Evolutionary conservation across 2,888 invertebrate genomes (phyloP).

Genomic region (Luperina testacea): DNA sequence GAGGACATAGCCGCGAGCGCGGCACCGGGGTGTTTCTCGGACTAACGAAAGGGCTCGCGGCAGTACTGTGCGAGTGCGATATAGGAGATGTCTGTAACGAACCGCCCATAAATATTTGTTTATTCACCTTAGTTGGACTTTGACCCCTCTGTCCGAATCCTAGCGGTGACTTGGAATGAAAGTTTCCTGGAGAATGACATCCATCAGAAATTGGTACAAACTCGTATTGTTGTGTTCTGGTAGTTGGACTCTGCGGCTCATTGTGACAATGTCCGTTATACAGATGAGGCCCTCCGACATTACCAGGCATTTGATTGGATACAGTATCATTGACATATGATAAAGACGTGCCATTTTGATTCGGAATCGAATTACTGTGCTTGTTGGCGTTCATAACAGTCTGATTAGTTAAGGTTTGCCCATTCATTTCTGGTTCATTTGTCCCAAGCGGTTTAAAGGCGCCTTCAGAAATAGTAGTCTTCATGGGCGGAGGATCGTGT

Average conservation of each 20-base stretch:
- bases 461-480: slow-evolving; percentile 76
- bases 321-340: slow-evolving; percentile 72
- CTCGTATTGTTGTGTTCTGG: slow-evolving; percentile 94
- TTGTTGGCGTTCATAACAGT: slow-evolving; percentile 71
- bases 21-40: slow-evolving; percentile 94
- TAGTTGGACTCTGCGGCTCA: slow-evolving; percentile 94
- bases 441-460: slow-evolving; percentile 80
- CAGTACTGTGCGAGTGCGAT: slow-evolving; percentile 91
- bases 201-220: slow-evolving; percentile 96
- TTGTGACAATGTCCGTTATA: slow-evolving; percentile 84
- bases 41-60: slow-evolving; percentile 95
- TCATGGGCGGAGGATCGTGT: slow-evolving; percentile 72
- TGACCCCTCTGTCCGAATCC: slow-evolving; percentile 82
- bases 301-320: slow-evolving; percentile 71
- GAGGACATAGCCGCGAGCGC: slow-evolving; percentile 91
- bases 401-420: slow-evolving; percentile 69
- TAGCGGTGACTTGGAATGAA: slow-evolving; percentile 84
- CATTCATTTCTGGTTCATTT: slow-evolving; percentile 73
- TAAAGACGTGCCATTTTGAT: slow-evolving; percentile 77
- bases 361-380: slow-evolving; percentile 72
- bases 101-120: slow-evolving; percentile 82
- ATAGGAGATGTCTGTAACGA: slow-evolving; percentile 87
- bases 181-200: slow-evolving; percentile 91
- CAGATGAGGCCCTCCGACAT: slow-evolving; percentile 73
- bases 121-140: slow-evolving; percentile 82